Base-by-base conservation (phyloP, 2,113 vertebrate genomes). In the Mesitornis unicolor region DNA sequence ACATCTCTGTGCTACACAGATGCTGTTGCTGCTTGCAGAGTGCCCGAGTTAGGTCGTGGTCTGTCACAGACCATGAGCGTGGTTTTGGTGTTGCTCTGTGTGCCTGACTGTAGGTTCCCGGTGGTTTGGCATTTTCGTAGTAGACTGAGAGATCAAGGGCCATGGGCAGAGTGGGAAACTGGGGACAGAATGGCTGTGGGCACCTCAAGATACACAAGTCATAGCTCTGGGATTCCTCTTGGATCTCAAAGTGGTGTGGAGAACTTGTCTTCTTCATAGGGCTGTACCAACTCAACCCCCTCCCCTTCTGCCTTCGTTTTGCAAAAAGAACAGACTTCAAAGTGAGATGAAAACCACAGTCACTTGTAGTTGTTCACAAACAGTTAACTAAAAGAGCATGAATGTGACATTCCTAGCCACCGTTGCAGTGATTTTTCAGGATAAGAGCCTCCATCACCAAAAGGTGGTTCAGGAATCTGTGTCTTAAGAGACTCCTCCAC, bases 301-400 rank as follows among this genome's bases (percentile, higher is more conserved):
- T 82, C 53, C 59, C 2, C 71, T 83, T 70, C 77, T 91, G 70
- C n/a, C 42, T 96, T 96, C 40, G 31, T 76, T 84, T 89, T 76
- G 78, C 63, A 89, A 74, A 70, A 84, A 64, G 51, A 94, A 26
- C 65, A 68, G 29, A 31, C 26, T 84, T 97, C 33, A 59, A 84
- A 75, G 61, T 14, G 14, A 81, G 69, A 43, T 92, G 53, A 61
- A 61, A 77, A 77, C 65, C 38, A 25, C 40, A 68, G 45, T 53
- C 79, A 61, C 56, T 57, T 68, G 59, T 95, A 69, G 59, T 63
- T 90, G 71, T 83, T 92, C 61, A 61, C 78, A 79, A 50, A 42
- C n/a, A 76, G 73, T 42, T 77, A 80, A 15, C 81, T 87, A 45
- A 69, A 84, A 26, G 9, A 64, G 77, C n/a, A n/a, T n/a, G n/a